Conservation (phyloP, 1,140 invertebrate species). For the Hypothenemus hampei region DNA sequence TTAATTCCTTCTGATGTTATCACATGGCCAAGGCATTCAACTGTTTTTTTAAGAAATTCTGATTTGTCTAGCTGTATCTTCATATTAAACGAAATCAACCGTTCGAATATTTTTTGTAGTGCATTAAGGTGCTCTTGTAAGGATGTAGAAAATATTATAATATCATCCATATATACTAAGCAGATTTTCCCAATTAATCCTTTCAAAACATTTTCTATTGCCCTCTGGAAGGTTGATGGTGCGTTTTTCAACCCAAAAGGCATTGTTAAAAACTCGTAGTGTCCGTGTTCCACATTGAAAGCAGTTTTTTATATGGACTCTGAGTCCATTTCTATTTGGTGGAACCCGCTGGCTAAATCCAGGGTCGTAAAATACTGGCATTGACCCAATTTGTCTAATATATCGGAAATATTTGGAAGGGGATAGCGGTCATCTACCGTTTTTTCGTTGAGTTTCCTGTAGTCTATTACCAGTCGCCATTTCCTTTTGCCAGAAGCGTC, state of each 20-base stretch:
- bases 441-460: conserved; percentile 44
- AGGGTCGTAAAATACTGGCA: conserved; percentile 44
- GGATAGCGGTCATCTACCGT: conserved; percentile 49
- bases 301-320: conserved; percentile 45
- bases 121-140: conserved; percentile 30
- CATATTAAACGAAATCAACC: too few relatives aligned
- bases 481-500: conserved; percentile 31
- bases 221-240: conserved; percentile 44
- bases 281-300: conserved; percentile 39
- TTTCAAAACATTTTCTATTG: conserved; percentile 31
- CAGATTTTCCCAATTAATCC: conserved; percentile 31
- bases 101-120: conserved; percentile 29
- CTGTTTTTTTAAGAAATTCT: too few relatives aligned
- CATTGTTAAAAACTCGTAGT: conserved; percentile 42
- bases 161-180: conserved; percentile 43
- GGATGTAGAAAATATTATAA: conserved; percentile 33
- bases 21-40: too few relatives aligned
- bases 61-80: too few relatives aligned
- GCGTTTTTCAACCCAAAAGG: conserved; percentile 40
- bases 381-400: conserved; percentile 44
- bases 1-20: too few relatives aligned
- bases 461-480: conserved; percentile 45
- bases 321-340: conserved; percentile 44
- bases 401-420: conserved; percentile 49
- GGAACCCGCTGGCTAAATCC: conserved; percentile 47